phyloP scores from a whole-genome alignment of 2,113 vertebrate species.

The Abramis brama region DNA sequence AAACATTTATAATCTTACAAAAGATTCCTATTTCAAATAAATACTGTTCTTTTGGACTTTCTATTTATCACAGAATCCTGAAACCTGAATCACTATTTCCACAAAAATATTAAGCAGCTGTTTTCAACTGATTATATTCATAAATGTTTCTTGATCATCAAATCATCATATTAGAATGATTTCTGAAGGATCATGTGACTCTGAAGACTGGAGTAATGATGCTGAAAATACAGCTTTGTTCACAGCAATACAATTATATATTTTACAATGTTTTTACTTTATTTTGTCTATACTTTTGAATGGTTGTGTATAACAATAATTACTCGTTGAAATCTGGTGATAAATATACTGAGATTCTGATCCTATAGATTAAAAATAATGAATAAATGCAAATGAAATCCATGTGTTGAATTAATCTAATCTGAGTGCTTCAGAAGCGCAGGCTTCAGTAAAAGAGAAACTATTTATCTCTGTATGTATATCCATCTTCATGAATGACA shows the following conservation, averaged over 20 bases:
- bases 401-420: constrained; percentile 7
- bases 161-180: background rate
- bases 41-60: too few relatives aligned
- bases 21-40: too few relatives aligned
- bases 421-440: constrained; percentile 58
- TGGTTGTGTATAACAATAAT: background rate
- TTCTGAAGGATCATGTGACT: background rate
- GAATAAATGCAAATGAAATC: background rate
- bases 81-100: too few relatives aligned
- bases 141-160: background rate
- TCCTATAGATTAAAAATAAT: background rate
- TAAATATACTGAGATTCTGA: background rate
- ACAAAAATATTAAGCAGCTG: background rate
- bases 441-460: constrained; percentile 54
- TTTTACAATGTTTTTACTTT: background rate
- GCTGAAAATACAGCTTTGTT: background rate
- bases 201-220: background rate
- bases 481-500: constrained; percentile 73
- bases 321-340: background rate
- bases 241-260: background rate
- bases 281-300: background rate
- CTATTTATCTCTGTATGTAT: constrained; percentile 26
- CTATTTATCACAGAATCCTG: too few relatives aligned
- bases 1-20: too few relatives aligned
- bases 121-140: background rate